Percentiles rank a stretch among this genome's conserved stretches.
Evolutionary conservation across 2,888 invertebrate species (phyloP).

Genomic region (Apodemia duryi): DNA sequence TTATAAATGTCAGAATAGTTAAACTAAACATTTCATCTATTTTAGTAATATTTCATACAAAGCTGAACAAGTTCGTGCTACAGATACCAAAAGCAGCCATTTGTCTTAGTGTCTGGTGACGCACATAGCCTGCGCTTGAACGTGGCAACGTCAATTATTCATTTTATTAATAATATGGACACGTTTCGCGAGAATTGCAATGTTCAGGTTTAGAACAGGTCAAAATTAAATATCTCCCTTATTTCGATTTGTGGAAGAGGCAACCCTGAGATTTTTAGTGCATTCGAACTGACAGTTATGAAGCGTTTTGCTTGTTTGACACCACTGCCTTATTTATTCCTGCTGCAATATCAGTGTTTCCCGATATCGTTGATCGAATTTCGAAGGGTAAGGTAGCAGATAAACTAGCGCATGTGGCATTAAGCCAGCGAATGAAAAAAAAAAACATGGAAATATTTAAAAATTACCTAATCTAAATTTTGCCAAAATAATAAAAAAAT

Average conservation of each 20-base stretch:
- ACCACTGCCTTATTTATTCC: too few species aligned
- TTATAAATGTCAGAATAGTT: slow-evolving; percentile 3
- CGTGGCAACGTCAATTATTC: slow-evolving; percentile 2
- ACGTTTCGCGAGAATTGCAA: background rate
- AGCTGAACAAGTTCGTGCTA: slow-evolving; percentile 10
- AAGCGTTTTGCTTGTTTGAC: too few species aligned
- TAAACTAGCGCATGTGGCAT: too few species aligned
- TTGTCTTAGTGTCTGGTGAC: slow-evolving; percentile 1
- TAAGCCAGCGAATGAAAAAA: too few species aligned
- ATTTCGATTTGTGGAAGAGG: background rate
- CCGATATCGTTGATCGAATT: too few species aligned
- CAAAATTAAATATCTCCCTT: background rate
- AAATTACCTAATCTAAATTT: too few species aligned
- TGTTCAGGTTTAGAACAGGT: background rate
- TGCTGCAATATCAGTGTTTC: too few species aligned
- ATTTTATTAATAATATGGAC: slow-evolving; percentile 7
- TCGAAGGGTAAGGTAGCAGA: too few species aligned
- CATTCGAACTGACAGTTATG: too few species aligned
- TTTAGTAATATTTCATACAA: slow-evolving; percentile 2
- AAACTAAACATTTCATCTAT: background rate
- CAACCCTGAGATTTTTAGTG: too few species aligned
- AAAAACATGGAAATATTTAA: too few species aligned
- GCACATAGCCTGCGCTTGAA: background rate
- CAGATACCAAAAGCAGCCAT: background rate
- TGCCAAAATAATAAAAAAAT: too few species aligned